Base-by-base conservation (phyloP, 2,888 invertebrate genomes). In the Seira musarum region DNA sequence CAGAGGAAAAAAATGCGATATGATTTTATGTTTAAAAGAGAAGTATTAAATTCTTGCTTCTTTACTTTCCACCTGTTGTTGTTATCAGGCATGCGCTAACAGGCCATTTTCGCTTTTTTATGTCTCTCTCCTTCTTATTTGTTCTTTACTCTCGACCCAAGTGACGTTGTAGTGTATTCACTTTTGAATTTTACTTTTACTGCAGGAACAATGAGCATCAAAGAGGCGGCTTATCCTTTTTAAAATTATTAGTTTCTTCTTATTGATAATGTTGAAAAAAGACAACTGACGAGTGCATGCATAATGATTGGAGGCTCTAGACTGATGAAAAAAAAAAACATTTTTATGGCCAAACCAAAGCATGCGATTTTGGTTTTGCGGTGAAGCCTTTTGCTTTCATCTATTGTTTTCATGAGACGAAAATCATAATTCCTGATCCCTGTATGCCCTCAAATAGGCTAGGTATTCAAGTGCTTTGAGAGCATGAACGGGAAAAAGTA, bases 51-150 rank as follows among this genome's bases (percentile, higher is more conserved):
- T 60, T 60, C n/a, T 60, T 60, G 60, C 60, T 60, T 2, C 22
- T 60, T 60, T 60, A 25, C 60, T 70, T 70, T 70, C 70, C 70
- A 70, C 57, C 70, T 70, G 70, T 70, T 60, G 60, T n/a, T 60
- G 60, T 60, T 70, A 70, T 70, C 70, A 60, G 60, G 70, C 70
- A 70, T 70, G 70, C 60, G 70, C 70, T 70, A 70, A 70, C 60
- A 60, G 70, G 70, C 70, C 60, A 70, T 70, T 70, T 60, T 60
- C 60, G 60, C 22, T 70, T 70, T 68, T 68, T 57, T 70, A 25
- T 60, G 70, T 60, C 60, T n/a, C 21, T 60, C 60, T 60, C 60
- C 13, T 60, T 21, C 21, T 21, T 60, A 22, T 60, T 60, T 60
- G 60, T 21, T 60, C 22, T 53, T 53, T 60, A 60, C 21, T 19